These are phyloP conservation scores for Sebastes minor DNA, from an alignment of 2,797 vertebrate species.

Conservation along the genomic window DNA sequence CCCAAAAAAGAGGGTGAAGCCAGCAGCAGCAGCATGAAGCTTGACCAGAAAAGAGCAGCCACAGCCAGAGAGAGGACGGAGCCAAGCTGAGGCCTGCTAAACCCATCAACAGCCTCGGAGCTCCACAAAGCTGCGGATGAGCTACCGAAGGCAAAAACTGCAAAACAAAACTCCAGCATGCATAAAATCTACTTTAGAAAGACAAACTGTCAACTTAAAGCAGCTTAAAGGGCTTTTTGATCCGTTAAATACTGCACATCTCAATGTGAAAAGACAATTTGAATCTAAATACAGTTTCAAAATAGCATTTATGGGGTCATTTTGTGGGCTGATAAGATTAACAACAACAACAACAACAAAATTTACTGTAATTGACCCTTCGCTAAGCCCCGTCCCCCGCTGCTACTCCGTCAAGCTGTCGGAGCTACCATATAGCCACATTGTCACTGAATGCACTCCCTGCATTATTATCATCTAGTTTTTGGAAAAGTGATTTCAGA, in stretches of 20 bases:
- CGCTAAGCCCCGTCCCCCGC: no score
- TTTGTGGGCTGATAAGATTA: background rate
- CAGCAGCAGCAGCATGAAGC: constrained; percentile 20
- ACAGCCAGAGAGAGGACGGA: constrained; percentile 14
- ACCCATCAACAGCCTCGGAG: constrained; percentile 22
- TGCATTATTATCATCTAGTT: no score
- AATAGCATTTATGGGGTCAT: background rate
- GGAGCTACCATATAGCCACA: no score
- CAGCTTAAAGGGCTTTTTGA: background rate
- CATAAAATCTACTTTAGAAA: background rate
- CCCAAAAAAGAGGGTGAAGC: background rate
- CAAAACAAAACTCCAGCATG: background rate
- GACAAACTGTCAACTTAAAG: background rate
- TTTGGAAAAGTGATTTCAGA: no score
- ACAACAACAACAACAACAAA: background rate
- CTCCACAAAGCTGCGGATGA: background rate
- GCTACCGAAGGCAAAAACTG: background rate
- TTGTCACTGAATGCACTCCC: no score
- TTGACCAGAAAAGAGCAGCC: constrained; percentile 1
- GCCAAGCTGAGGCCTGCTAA: constrained; percentile 39
- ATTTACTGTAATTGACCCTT: background rate
- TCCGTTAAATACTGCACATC: background rate
- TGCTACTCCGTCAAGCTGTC: no score
- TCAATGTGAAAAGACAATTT: background rate
- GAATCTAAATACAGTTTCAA: background rate